A percentile compares a stretch with the other conserved stretches of the same genome.
phyloP scores from a whole-genome alignment of 2,797 vertebrate genomes.

The Enteromius paludinosus region DNA sequence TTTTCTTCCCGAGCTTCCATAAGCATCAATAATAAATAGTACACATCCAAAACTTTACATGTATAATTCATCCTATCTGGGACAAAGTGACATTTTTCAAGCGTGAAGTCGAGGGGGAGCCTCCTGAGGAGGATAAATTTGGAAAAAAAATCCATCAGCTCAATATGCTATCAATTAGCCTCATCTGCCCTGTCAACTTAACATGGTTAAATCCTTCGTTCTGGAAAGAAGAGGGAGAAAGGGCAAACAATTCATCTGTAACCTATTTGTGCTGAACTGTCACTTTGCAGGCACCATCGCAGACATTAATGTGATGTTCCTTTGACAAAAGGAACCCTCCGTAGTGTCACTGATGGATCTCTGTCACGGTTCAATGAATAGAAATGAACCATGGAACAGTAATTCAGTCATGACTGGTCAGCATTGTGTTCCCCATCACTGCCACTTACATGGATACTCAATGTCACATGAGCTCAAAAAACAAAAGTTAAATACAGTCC shows the following conservation, averaged over 20 bases:
- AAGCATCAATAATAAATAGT: conserved; percentile 57
- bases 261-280: conserved; percentile 13
- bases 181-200: conserved; percentile 38
- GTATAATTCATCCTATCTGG: conserved; percentile 56
- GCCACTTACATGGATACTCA: background rate
- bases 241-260: conserved; percentile 19
- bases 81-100: conserved; percentile 23
- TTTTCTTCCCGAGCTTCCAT: conserved; percentile 35
- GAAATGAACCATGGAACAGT: conserved; percentile 29
- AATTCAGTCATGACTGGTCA: conserved; percentile 30
- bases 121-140: conserved; percentile 11
- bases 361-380: conserved; percentile 24
- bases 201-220: conserved; percentile 20
- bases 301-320: conserved; percentile 29
- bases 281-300: conserved; percentile 2
- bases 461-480: conserved; percentile 22
- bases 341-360: conserved; percentile 17
- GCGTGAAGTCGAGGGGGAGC: background rate
- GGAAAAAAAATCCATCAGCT: conserved; percentile 34
- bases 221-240: conserved; percentile 12
- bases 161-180: conserved; percentile 45
- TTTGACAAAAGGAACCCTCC: conserved; percentile 10
- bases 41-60: conserved; percentile 38
- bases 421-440: conserved; percentile 12
- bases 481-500: background rate